phyloP scores from a whole-genome alignment of 2,113 vertebrate genomes.

The Catharus fuscescens region DNA sequence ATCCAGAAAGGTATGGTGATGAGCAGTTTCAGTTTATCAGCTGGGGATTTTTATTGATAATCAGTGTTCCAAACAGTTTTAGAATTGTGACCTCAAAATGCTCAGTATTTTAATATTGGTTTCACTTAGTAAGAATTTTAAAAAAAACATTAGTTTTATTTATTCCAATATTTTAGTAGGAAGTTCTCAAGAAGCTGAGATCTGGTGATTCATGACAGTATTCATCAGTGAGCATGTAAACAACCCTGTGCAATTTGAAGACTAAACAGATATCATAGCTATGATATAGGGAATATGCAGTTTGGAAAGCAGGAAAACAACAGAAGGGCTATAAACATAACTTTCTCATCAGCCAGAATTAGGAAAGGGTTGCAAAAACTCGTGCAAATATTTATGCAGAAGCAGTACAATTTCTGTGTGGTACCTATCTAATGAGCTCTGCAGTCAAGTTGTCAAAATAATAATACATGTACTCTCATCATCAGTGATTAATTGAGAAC shows the following conservation, averaged over 20 bases:
- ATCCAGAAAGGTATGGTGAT: background rate
- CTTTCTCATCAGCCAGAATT: background rate
- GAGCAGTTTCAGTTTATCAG: background rate
- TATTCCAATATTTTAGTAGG: background rate
- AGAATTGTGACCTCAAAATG: background rate
- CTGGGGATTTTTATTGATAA: background rate
- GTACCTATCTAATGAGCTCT: background rate
- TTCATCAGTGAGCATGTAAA: background rate
- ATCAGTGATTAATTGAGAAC: background rate
- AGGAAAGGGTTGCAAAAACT: background rate
- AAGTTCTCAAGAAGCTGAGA: background rate
- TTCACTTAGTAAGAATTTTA: background rate
- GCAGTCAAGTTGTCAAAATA: background rate
- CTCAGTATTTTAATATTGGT: background rate
- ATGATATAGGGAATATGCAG: background rate
- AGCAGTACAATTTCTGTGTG: background rate
- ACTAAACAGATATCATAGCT: background rate
- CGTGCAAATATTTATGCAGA: background rate
- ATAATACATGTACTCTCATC: background rate
- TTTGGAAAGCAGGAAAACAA: background rate
- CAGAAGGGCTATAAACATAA: conserved; percentile 22
- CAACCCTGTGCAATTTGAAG: background rate
- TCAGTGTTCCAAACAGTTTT: background rate
- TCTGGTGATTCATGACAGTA: background rate
- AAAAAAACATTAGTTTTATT: background rate